Base-by-base conservation (phyloP, 92 coral and sea anemone genomes). In the Nematostella vectensis region DNA sequence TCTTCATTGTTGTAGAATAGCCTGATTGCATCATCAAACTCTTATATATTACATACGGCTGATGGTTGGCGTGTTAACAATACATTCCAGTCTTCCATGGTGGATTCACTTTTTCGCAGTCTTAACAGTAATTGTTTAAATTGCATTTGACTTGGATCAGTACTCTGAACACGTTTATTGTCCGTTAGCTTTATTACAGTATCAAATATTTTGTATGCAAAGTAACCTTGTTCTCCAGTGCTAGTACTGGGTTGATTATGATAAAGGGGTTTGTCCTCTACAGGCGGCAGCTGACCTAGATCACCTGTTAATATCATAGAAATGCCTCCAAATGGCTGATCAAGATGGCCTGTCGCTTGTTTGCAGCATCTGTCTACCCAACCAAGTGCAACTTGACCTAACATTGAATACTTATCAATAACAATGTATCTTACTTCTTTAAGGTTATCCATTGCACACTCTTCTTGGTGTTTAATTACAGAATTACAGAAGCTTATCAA, bases 261-360 rank as follows among this genome's bases (percentile, higher is more conserved):
- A 60, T 69, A 75, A 18, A 63, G 79, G 57, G 88, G 88, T 69
- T 81, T 81, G 59, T 75, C 88, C 70, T 78, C 79, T 50, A 75
- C 88, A 55, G 88, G 78, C n/a, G 79, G 80, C 29, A 81, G 72
- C 63, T 81, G 88, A 50, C 78, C 88, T 65, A 71, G 72, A 59
- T 78, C 79, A 44, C 75, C 85, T 65, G 67, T 53, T 81, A 80
- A 68, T 57, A 80, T 68, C 27, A 74, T 33, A 8, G 88, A 80
- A 44, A 50, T 62, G 39, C 61, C 65, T 18, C 81, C 81, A 55
- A 72, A 67, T 24, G 73, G 50, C 63, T 79, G 60, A 58, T 79
- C 72, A 48, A 72, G 65, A 54, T 30, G 52, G 26, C 71, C 80
- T 36, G 81, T 50, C 57, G 87, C 79, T 43, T 79, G 81, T 54